Evolutionary conservation across 2,888 invertebrate species (phyloP), one percentile per base, ranked within the genome.

Genomic region (Macropis europaea): DNA sequence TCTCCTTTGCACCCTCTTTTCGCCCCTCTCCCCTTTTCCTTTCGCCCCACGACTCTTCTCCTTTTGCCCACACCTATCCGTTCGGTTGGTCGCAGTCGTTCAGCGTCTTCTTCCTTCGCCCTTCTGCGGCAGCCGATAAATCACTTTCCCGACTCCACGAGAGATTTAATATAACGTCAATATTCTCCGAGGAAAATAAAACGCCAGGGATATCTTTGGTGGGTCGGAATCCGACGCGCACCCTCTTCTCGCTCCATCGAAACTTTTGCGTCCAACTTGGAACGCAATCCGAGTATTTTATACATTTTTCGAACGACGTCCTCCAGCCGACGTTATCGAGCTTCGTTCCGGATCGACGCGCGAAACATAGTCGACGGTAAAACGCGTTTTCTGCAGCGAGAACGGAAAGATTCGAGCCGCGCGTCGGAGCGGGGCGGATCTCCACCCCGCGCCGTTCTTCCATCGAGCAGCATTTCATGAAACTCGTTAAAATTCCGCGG

Each of bases 401-500:
- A 17, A 13, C 22, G 26, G 6, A 56, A 22, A 26, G 53, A 32
- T 43, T 56, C 32, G 15, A n/a, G 48, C 22, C 24, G 50, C 40
- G 38, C 15, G 30, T 28, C n/a, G 26, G 34, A 52, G 47, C 52
- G 61, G 26, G 19, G 38, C 52, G 45, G 42, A 34, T 17, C 50
- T 7, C 34, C 11, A 19, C 9, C 43, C 36, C 11, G 36, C 15
- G 38, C 47, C 24, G 13, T 32, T 9, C 57, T 52, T 62, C 47
- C 57, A 72, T 69, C 57, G 79, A 81, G 82, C n/a, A n/a, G n/a
- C n/a, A n/a, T 81, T 79, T 80, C 85, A 72, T 76, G 77, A 85
- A 85, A 85, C 85, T 85, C 84, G 84, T 85, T 85, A 85, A 85
- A 85, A 85, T 85, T 84, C 84, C 78, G 64, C 67, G 71, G 77